Base-by-base conservation (phyloP, 2,113 vertebrate genomes). In the Nycticorax nycticorax region DNA sequence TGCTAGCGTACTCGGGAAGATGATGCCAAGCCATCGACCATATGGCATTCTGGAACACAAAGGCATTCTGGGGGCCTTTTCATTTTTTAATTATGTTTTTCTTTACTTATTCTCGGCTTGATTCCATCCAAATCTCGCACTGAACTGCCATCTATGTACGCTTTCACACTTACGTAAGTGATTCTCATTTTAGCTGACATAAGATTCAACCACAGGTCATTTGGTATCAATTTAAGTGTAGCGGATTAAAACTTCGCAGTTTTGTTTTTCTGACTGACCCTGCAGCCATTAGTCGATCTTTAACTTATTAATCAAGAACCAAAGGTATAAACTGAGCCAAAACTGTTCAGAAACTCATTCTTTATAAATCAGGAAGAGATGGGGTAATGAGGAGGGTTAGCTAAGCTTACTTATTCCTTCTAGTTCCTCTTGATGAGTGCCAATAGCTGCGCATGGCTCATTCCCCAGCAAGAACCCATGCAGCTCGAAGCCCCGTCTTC, bases 41-140 rank as follows among this genome's bases (percentile, higher is more conserved):
- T 81, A 83, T 89, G 83, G 92, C 76, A 85, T 89, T 94, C 86
- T 92, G 86, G 89, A 95, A 86, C 48, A 76, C 37, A 91, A 94
- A 14, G 43, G 24, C 32, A 69, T 85, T 81, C 80, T 24, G 47
- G 14, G 23, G 35, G 14, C 15, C 41, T 50, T 67, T 60, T 80
- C 30, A 83, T 39, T 79, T 94, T 89, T 88, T 27, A 85, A 80
- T 79, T 72, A 57, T 64, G 28, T 55, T 92, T 86, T 57, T 53
- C 81, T 87, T 93, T 79, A 39, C 13, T 83, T 77, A 53, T 50
- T 89, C 74, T 79, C 91, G 87, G 53, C 74, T 86, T 97, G 56
- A 33, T 85, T 62, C 73, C 77, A 62, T 21, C 53, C 45, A 84
- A 41, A 56, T 55, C 56, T 59, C 66, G 39, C n/a, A 48, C 56